A percentile compares a stretch with the other conserved stretches of the same genome.
Evolutionary conservation across 2,113 vertebrate species (phyloP).

Genomic region (Lophura nycthemera): DNA sequence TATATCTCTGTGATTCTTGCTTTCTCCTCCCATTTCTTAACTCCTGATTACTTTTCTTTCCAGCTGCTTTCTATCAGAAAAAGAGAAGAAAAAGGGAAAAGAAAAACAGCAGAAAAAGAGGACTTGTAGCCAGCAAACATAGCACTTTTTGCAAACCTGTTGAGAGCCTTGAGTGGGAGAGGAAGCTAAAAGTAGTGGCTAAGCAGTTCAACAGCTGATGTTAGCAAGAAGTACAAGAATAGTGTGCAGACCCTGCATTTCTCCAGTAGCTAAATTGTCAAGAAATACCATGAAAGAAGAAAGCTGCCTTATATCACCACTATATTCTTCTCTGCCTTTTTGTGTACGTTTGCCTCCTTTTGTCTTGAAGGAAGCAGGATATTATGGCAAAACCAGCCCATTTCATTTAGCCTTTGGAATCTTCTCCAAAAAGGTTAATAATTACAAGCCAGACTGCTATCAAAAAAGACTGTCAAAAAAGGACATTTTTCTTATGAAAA

Average conservation of each 20-base stretch:
- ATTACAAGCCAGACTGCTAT: not conserved
- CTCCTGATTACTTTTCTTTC: not conserved
- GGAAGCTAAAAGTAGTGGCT: not conserved
- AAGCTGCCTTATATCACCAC: not conserved
- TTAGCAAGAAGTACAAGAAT: not conserved
- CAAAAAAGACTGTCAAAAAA: not conserved
- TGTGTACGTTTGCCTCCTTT: not conserved
- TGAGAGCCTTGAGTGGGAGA: not conserved
- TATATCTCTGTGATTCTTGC: not conserved
- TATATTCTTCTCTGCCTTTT: not conserved
- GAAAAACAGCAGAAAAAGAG: not conserved
- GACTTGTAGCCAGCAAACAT: not conserved
- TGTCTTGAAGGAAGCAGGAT: not conserved
- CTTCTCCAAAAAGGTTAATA: not conserved
- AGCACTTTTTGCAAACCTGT: not conserved
- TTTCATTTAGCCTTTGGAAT: not conserved
- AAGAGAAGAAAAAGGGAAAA: no score
- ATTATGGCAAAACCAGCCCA: not conserved
- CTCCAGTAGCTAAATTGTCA: not conserved
- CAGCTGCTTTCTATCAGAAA: not conserved
- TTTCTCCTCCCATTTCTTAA: not conserved
- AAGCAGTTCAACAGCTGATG: not conserved
- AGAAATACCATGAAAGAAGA: not conserved
- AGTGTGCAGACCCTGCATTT: not conserved
- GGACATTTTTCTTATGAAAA: not conserved